These are phyloP conservation scores for Lacerta agilis DNA, from an alignment of 2,797 vertebrate species.

Conservation along the genomic window DNA sequence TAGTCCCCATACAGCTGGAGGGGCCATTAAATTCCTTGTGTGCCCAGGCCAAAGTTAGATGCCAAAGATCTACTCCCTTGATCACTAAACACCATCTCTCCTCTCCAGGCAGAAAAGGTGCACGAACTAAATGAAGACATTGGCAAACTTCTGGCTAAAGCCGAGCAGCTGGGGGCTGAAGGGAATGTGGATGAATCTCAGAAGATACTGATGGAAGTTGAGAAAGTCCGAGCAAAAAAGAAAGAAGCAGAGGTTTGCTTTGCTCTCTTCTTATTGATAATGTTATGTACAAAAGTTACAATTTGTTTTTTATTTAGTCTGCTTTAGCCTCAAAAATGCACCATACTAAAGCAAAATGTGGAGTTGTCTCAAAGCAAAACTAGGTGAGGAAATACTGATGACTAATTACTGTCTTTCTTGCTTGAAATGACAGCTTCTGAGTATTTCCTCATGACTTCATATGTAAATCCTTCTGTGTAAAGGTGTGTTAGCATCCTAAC, in stretches of 20 bases:
- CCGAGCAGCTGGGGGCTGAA: conserved; percentile 96
- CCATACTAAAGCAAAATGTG: background rate
- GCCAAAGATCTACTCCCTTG: background rate
- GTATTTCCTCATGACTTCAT: background rate
- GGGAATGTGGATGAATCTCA: conserved; percentile 98
- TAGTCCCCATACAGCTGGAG: too few species aligned
- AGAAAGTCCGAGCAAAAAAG: conserved; percentile 94
- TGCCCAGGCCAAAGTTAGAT: background rate
- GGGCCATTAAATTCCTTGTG: too few species aligned
- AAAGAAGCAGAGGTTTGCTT: conserved; percentile 94
- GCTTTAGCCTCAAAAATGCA: background rate
- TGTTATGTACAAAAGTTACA: accelerated
- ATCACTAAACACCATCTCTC: background rate
- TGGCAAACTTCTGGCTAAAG: conserved; percentile 96
- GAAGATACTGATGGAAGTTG: conserved; percentile 96
- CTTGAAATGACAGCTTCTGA: background rate
- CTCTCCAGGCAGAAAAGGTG: conserved; percentile 93
- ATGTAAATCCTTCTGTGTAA: background rate
- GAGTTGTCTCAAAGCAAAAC: background rate
- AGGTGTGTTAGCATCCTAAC: background rate
- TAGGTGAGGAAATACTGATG: background rate
- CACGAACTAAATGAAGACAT: conserved; percentile 99
- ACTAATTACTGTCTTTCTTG: too few species aligned
- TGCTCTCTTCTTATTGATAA: background rate
- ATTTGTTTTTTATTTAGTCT: background rate